phyloP scores from a whole-genome alignment of 2,888 invertebrate species.

The Anarsia innoxiella region DNA sequence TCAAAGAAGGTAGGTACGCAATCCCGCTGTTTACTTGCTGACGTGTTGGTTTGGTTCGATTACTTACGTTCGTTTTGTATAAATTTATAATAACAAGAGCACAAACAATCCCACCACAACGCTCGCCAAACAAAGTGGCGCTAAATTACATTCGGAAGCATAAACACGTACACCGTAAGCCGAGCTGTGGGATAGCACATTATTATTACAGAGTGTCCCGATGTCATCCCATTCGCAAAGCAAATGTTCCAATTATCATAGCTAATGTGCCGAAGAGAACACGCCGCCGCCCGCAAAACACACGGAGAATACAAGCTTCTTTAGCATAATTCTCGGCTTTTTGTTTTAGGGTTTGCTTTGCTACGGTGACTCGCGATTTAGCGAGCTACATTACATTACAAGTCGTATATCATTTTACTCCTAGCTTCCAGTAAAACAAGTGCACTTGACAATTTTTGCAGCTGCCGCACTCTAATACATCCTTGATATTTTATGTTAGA shows the following conservation, averaged over 20 bases:
- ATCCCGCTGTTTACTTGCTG: too few species aligned
- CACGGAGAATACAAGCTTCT: constrained; percentile 13
- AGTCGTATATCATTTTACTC: constrained; percentile 9
- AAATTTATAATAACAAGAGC: too few species aligned
- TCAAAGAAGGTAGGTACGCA: too few species aligned
- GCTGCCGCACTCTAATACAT: constrained; percentile 4
- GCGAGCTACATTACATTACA: constrained; percentile 7
- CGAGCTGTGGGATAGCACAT: constrained; percentile 29
- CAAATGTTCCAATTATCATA: constrained; percentile 72
- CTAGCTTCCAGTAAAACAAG: constrained; percentile 5
- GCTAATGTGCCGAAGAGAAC: constrained; percentile 55
- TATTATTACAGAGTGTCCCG: constrained; percentile 41
- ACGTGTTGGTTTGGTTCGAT: too few species aligned
- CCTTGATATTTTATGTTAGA: too few species aligned
- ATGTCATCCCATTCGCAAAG: constrained; percentile 58
- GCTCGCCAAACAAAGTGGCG: constrained; percentile 21
- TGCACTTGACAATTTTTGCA: constrained; percentile 9
- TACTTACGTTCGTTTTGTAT: too few species aligned
- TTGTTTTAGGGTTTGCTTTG: constrained; percentile 11
- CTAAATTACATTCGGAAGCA: constrained; percentile 42
- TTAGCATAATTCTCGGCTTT: constrained; percentile 14
- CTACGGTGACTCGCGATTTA: constrained; percentile 3
- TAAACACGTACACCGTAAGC: constrained; percentile 42
- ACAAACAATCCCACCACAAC: constrained; percentile 1
- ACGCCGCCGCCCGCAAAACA: constrained; percentile 21